phyloP scores from a whole-genome alignment of 2,797 vertebrate genomes.

The Ambastaia sidthimunki region DNA sequence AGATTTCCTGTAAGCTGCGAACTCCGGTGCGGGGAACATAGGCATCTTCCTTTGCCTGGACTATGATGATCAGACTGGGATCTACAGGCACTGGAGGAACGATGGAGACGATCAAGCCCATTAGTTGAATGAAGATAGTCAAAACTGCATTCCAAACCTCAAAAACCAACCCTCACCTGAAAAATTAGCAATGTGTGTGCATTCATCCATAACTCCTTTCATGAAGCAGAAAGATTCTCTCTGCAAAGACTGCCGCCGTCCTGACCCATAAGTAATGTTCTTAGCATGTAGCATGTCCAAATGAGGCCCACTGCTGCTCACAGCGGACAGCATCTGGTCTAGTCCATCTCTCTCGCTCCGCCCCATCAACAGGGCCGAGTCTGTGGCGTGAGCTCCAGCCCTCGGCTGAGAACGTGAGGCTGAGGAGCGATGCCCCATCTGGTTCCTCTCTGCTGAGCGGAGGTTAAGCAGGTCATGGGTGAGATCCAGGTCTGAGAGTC shows the following conservation, averaged over 20 bases:
- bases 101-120: not conserved
- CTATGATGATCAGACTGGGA: conserved; percentile 91
- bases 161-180: conserved; percentile 78
- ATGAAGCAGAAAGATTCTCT: conserved; percentile 92
- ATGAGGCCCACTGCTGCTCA: conserved; percentile 65
- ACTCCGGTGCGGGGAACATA: conserved; percentile 94
- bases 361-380: conserved; percentile 66
- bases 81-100: conserved; percentile 88
- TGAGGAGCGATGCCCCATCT: conserved; percentile 61
- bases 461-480: conserved; percentile 75
- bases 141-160: not conserved
- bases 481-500: conserved; percentile 73
- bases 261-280: conserved; percentile 28
- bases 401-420: conserved; percentile 55
- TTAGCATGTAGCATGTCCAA: conserved; percentile 50
- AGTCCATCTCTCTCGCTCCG: conserved; percentile 62
- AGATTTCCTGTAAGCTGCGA: conserved; percentile 93
- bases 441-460: conserved; percentile 58
- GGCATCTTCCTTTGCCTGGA: conserved; percentile 95
- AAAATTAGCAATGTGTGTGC: conserved; percentile 97
- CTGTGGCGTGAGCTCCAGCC: conserved; percentile 59
- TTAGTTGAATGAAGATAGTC: conserved; percentile 9
- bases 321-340: conserved; percentile 73
- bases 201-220: conserved; percentile 99
- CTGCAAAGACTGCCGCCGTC: conserved; percentile 73